A percentile compares a stretch with the other conserved stretches of the same genome.
Conservation (phyloP, 1,140 invertebrate species). For the Galleria mellonella region DNA sequence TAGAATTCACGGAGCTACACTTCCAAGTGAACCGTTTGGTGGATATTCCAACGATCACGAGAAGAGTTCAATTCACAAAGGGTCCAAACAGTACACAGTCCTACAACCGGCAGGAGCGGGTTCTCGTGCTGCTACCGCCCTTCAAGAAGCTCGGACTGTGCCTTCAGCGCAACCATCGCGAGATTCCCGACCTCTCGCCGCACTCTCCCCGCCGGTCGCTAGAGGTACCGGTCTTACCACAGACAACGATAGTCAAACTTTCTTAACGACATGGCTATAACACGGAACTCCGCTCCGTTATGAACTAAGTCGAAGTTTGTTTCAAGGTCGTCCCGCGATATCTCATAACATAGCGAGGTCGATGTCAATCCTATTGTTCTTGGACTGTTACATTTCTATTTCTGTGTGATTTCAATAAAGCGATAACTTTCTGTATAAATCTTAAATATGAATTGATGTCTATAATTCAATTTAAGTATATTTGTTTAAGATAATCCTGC, state of each 20-base stretch:
- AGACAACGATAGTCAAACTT: constrained; percentile 54
- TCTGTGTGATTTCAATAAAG: neutral
- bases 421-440: neutral
- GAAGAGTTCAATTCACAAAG: constrained; percentile 42
- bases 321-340: constrained; percentile 53
- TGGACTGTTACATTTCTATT: neutral
- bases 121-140: constrained; percentile 83
- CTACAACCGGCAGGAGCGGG: constrained; percentile 85
- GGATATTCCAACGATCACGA: constrained; percentile 60
- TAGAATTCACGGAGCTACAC: constrained; percentile 61
- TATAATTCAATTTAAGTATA: too few relatives aligned
- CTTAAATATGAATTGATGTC: neutral
- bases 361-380: constrained; percentile 6
- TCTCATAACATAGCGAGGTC: constrained; percentile 23
- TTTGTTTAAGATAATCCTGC: too few relatives aligned
- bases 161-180: constrained; percentile 69
- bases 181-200: constrained; percentile 64
- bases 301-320: constrained; percentile 58
- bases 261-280: constrained; percentile 57
- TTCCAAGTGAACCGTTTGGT: constrained; percentile 55
- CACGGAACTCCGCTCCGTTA: constrained; percentile 42
- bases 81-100: constrained; percentile 85
- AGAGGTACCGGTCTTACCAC: constrained; percentile 76
- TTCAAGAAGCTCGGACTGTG: constrained; percentile 84
- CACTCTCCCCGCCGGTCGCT: constrained; percentile 83